Conservation (phyloP, 2,797 vertebrate genomes). For the Xiphorhynchus erythropygius region DNA sequence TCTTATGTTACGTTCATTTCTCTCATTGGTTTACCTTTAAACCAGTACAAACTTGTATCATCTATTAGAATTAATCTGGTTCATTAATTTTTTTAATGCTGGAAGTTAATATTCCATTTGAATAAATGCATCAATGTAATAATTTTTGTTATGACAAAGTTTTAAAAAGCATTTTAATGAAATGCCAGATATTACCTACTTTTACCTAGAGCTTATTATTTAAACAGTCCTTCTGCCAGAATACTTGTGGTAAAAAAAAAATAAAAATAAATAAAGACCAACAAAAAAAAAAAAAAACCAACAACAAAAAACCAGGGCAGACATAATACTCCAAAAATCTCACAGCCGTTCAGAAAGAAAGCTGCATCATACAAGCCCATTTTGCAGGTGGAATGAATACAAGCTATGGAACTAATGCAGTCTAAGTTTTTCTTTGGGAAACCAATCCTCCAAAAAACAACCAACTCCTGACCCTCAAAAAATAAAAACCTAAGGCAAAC, state of each 20-base stretch:
- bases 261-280: too few species aligned
- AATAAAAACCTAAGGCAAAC: rapidly evolving
- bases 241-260: neutral
- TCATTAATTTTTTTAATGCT: neutral
- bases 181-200: neutral
- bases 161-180: neutral
- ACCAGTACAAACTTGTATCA: neutral
- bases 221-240: neutral
- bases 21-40: too few species aligned
- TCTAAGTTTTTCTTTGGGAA: neutral
- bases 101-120: neutral
- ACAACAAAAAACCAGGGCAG: neutral
- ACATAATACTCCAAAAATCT: neutral
- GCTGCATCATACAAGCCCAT: rapidly evolving
- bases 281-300: neutral
- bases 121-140: neutral
- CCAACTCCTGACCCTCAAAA: rapidly evolving
- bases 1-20: too few species aligned
- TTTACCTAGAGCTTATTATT: neutral
- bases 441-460: rapidly evolving
- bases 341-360: neutral
- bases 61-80: neutral
- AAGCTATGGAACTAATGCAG: rapidly evolving
- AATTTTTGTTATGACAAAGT: neutral
- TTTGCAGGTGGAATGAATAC: neutral